phyloP scores from a whole-genome alignment of 2,888 invertebrate species.

The Cephus spinipes region DNA sequence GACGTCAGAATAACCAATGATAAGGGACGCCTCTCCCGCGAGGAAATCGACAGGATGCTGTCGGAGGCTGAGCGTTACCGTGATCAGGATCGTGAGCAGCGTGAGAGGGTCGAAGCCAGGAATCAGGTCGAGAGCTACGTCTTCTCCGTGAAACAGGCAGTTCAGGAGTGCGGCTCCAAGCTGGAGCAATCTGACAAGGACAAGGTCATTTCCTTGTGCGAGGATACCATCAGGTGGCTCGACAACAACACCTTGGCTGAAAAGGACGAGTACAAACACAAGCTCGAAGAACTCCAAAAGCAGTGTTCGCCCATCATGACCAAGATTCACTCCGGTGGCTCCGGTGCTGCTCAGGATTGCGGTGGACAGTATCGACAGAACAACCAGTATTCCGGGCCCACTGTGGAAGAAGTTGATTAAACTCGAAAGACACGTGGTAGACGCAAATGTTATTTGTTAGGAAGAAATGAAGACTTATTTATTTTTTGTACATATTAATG shows the following conservation, averaged over 20 bases:
- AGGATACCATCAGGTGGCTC: slow-evolving; percentile 75
- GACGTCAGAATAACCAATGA: slow-evolving; percentile 88
- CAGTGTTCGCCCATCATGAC: slow-evolving; percentile 73
- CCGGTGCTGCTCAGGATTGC: slow-evolving; percentile 46
- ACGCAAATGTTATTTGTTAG: too few relatives aligned
- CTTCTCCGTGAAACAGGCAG: slow-evolving; percentile 77
- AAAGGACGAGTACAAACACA: slow-evolving; percentile 76
- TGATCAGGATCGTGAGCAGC: slow-evolving; percentile 79
- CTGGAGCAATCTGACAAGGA: slow-evolving; percentile 75
- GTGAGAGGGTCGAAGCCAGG: slow-evolving; percentile 76
- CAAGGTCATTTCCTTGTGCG: slow-evolving; percentile 69
- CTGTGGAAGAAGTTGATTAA: slow-evolving; percentile 80
- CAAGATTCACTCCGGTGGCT: slow-evolving; percentile 67
- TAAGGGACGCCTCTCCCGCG: slow-evolving; percentile 82
- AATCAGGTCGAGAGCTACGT: slow-evolving; percentile 81
- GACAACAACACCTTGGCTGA: slow-evolving; percentile 77
- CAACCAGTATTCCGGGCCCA: slow-evolving; percentile 70
- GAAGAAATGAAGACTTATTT: too few relatives aligned
- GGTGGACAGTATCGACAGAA: slow-evolving; percentile 51
- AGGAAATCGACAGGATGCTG: slow-evolving; percentile 85
- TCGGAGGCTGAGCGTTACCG: slow-evolving; percentile 80
- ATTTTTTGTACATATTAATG: too few relatives aligned
- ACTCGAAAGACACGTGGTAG: neutral
- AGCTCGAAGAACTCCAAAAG: slow-evolving; percentile 70
- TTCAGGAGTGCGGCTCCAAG: slow-evolving; percentile 75